Conservation (phyloP, 2,888 invertebrate genomes). For the Podotricha telesiphe region DNA sequence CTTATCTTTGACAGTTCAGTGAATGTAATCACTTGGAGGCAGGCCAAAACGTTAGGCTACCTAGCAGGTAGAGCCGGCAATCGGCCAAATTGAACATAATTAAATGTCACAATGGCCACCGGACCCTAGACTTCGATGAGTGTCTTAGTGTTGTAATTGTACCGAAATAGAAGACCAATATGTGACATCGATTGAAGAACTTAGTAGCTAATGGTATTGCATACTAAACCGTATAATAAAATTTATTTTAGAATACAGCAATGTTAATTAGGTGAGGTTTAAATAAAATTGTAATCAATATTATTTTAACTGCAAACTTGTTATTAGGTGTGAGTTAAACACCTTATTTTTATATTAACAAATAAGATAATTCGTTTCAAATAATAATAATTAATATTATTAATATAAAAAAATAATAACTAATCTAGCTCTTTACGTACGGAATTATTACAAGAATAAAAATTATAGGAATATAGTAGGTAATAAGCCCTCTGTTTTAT, state of each 20-base stretch:
- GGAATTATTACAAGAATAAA: too few relatives aligned
- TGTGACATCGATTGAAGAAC: constrained; percentile 16
- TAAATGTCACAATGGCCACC: constrained; percentile 78
- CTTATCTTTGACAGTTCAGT: constrained; percentile 82
- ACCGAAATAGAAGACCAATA: constrained; percentile 36
- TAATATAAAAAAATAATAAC: too few relatives aligned
- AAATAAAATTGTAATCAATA: too few relatives aligned
- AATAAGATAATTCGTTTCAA: too few relatives aligned
- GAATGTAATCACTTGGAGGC: constrained; percentile 77
- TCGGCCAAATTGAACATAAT: constrained; percentile 79
- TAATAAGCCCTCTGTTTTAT: too few relatives aligned
- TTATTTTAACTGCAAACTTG: too few relatives aligned
- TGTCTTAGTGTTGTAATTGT: constrained; percentile 31
- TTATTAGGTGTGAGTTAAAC: too few relatives aligned
- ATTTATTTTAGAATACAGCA: background rate
- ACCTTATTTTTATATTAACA: too few relatives aligned
- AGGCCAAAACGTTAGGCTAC: constrained; percentile 69
- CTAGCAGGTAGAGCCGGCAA: constrained; percentile 80
- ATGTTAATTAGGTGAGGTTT: too few relatives aligned
- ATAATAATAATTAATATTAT: too few relatives aligned
- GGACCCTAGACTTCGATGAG: constrained; percentile 69
- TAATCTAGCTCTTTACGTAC: too few relatives aligned
- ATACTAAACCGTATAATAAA: background rate
- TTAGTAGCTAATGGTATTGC: constrained; percentile 1
- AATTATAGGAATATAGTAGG: too few relatives aligned